Evolutionary conservation across 2,888 invertebrate genomes (phyloP).

Genomic region (Rhamphomyia laevipes): DNA sequence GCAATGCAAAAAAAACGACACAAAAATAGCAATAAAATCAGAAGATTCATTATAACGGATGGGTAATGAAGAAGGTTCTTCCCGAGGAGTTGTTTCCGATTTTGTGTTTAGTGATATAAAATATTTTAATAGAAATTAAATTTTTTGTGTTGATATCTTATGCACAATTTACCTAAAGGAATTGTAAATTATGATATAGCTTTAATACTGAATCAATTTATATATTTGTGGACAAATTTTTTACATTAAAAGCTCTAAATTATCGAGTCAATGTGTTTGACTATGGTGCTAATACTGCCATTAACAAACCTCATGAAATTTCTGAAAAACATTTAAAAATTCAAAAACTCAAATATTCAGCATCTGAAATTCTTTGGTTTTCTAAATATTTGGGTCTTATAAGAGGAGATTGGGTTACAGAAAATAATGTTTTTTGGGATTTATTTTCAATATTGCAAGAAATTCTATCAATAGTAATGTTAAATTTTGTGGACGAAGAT

Average conservation of each 20-base stretch:
- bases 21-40: no score
- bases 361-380: neutral
- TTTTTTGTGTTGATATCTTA: slow-evolving; percentile 12
- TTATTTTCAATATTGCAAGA: neutral
- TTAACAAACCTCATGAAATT: slow-evolving; percentile 1
- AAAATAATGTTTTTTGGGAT: neutral
- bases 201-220: slow-evolving; percentile 8
- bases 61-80: no score
- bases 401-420: neutral
- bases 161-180: slow-evolving; percentile 11
- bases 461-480: neutral
- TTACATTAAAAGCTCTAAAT: neutral
- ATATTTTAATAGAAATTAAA: slow-evolving; percentile 11
- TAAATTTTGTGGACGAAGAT: neutral
- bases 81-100: no score
- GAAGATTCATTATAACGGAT: no score
- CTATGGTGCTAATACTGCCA: neutral
- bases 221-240: neutral
- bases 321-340: slow-evolving; percentile 3
- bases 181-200: slow-evolving; percentile 4
- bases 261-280: neutral
- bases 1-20: neutral
- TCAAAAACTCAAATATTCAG: neutral
- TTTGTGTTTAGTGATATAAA: neutral
- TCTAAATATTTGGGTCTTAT: neutral